phyloP scores from a whole-genome alignment of 2,113 vertebrate genomes.

The Polypterus bichir region DNA sequence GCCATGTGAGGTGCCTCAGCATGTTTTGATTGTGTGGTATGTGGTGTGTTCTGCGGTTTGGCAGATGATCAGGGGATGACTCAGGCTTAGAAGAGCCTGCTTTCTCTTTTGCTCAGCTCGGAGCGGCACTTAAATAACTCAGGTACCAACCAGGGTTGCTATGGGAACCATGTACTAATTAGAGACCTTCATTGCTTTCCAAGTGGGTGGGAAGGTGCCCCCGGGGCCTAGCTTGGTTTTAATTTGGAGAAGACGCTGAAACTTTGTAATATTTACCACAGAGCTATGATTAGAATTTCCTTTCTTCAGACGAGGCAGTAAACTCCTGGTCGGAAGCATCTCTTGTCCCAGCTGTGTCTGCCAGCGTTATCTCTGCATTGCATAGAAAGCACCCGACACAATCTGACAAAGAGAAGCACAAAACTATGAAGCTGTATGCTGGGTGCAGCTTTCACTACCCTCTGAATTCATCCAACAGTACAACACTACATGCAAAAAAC shows the following conservation, averaged over 20 bases:
- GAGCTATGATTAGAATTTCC: too few species aligned
- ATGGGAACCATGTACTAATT: conserved; percentile 19
- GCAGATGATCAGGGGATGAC: conserved; percentile 3
- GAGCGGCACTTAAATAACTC: conserved; percentile 17
- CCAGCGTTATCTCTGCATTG: too few species aligned
- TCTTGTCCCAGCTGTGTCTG: background rate
- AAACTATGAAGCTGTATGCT: too few species aligned
- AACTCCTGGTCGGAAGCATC: background rate
- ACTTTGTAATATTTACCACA: background rate
- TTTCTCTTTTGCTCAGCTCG: conserved; percentile 23
- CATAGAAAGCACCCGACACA: background rate
- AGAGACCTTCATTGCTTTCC: conserved; percentile 1
- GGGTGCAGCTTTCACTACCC: too few species aligned
- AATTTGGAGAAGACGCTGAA: background rate
- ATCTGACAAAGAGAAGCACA: background rate
- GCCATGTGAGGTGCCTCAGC: conserved; percentile 33
- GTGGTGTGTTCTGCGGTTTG: conserved; percentile 16
- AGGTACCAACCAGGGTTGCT: conserved; percentile 17
- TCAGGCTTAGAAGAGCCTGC: conserved; percentile 20
- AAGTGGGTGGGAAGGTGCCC: conserved; percentile 5
- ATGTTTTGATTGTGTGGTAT: conserved; percentile 33
- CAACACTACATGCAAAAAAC: too few species aligned
- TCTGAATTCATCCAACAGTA: too few species aligned
- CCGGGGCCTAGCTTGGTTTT: background rate
- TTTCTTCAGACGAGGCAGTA: background rate